Evolutionary conservation across 2,797 vertebrate species (phyloP).

Genomic region (Numenius phaeopus): DNA sequence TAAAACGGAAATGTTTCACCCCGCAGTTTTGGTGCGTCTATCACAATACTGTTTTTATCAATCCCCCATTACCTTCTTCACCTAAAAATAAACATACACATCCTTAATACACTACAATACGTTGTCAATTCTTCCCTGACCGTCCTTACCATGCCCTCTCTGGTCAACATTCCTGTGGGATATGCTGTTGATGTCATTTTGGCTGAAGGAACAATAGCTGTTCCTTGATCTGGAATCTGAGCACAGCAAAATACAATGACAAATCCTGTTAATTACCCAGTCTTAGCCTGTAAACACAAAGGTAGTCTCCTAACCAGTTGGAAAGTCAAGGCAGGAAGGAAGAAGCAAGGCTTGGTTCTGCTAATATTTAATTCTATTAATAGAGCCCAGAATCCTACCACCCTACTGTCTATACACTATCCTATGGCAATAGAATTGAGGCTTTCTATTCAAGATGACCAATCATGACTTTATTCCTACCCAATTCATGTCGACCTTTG

Average conservation of each 20-base stretch:
- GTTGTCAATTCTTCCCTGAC: not conserved
- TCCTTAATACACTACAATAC: not conserved
- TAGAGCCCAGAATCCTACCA: not conserved
- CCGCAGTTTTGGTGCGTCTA: not conserved
- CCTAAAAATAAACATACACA: not conserved
- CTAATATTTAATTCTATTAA: not conserved
- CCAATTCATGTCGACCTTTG: not conserved
- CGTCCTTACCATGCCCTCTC: not conserved
- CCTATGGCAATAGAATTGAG: not conserved
- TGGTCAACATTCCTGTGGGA: not conserved
- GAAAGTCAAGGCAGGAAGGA: not conserved
- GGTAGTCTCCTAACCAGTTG: not conserved
- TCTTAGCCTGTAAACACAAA: not conserved
- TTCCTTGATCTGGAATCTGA: not conserved
- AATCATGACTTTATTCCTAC: not conserved
- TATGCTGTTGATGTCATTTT: not conserved
- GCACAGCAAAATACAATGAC: not conserved
- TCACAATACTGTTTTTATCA: not conserved
- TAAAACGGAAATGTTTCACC: not conserved
- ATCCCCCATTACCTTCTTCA: not conserved
- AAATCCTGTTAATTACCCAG: not conserved
- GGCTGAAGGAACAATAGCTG: not conserved
- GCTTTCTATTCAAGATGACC: not conserved
- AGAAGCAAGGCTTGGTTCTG: not conserved
- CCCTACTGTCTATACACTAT: not conserved